Evolutionary conservation across 1,140 invertebrate genomes (phyloP), one percentile per base, ranked within the genome.

Genomic region (Pemphigus obesinymphae): DNA sequence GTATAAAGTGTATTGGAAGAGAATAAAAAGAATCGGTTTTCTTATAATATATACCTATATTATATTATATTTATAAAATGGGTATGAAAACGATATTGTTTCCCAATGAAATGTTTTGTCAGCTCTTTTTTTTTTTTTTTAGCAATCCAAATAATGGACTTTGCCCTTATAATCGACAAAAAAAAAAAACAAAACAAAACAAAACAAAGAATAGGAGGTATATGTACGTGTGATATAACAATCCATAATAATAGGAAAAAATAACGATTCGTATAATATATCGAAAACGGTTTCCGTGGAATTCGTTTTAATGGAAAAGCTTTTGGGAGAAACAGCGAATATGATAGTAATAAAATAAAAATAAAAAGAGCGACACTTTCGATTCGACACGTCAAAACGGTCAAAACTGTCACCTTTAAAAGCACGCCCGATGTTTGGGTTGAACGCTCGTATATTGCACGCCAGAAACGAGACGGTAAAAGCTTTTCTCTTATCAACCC

Each of bases 401-500:
- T 73, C 70, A 31, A 48, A 73, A 29, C 43, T 73, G 70, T 73
- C 70, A 31, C 70, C 26, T 73, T 50, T 73, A 73, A 70, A 73
- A 73, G 70, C 26, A 50, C 70, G 31, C 50, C 29, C 17, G n/a
- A n/a, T n/a, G n/a, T n/a, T n/a, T n/a, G n/a, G n/a, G n/a, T n/a
- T n/a, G n/a, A n/a, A n/a, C n/a, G n/a, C n/a, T n/a, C n/a, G n/a
- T n/a, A n/a, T n/a, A n/a, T n/a, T n/a, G n/a, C n/a, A n/a, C 13
- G 13, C 40, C 26, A 43, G 11, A 43, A 5, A 7, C 66, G 37
- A 31, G 23, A 34, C 26, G 26, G 70, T 73, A 73, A 73, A 73
- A 73, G 43, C 70, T 73, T 50, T 73, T 50, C 26, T 48, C 70
- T 73, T 73, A 73, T 73, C 43, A 34, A 15, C 26, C 45, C 11